Conservation (phyloP, 1,140 invertebrate species). For the Dreissena polymorpha region DNA sequence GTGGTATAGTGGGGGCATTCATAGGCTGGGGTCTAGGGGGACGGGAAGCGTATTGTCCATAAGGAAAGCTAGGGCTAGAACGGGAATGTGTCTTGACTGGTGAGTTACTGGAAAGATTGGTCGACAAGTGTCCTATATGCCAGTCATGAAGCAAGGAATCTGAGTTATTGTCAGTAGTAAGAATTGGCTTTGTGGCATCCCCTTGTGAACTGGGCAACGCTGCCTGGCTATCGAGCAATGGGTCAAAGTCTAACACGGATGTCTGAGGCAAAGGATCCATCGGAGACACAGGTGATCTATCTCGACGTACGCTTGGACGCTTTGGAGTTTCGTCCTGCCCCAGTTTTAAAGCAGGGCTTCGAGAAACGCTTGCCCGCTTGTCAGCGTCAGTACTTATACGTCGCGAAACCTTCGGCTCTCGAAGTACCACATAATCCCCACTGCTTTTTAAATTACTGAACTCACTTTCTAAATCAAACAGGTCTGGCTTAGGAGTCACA, state of each 20-base stretch:
- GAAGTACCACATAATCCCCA: constrained; percentile 40
- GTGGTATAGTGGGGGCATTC: neutral
- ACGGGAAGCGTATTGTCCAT: constrained; percentile 8
- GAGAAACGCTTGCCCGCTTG: constrained; percentile 26
- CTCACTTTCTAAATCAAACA: constrained; percentile 14
- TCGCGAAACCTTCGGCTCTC: constrained; percentile 16
- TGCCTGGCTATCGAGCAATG: constrained; percentile 6
- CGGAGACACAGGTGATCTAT: constrained; percentile 19
- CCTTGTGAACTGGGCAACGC: neutral
- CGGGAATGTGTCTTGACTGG: constrained; percentile 5
- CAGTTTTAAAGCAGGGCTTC: constrained; percentile 42
- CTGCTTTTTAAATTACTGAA: constrained; percentile 8
- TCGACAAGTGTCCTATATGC: constrained; percentile 23
- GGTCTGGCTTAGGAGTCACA: too few relatives aligned
- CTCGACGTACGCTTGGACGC: constrained; percentile 35
- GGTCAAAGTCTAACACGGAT: constrained; percentile 45
- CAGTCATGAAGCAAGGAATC: constrained; percentile 44
- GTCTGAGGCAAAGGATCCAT: neutral
- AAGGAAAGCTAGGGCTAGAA: neutral
- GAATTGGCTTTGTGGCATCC: constrained; percentile 1
- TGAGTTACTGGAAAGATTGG: neutral
- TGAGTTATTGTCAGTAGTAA: neutral
- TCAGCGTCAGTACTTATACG: neutral
- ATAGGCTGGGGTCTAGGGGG: constrained; percentile 1
- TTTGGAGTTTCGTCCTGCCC: constrained; percentile 39